Evolutionary conservation across 2,888 invertebrate species (phyloP), one percentile per base, ranked within the genome.

Genomic region (Amorpha juglandis): DNA sequence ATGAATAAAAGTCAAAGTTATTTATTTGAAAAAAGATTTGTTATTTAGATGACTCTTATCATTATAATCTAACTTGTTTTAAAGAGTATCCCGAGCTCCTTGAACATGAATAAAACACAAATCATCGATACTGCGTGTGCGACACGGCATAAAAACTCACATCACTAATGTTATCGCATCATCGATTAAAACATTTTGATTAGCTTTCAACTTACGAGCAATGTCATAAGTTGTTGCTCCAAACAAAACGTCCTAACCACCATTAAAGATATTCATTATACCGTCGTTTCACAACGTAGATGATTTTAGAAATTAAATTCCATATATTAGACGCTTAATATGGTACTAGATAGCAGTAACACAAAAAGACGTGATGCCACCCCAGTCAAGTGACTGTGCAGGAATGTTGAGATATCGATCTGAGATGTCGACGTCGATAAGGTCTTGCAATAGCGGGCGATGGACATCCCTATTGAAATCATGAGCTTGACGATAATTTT

Each of bases 141-240:
- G 35, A 50, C 47, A 48, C 35, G 12, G 16, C 45, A 65, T 11
- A 65, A 65, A 50, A 63, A 52, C 50, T n/a, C 35, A n/a, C 91
- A 86, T 76, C 90, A 86, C 91, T 90, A 83, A 81, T 81, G 81
- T 90, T 90, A 92, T 92, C 91, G 89, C 88, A 83, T 90, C 89
- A 90, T 91, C 91, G 92, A 92, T 92, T 91, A 92, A 92, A 92
- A 92, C 92, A 92, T 92, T 92, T 92, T 92, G 92, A 92, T 92
- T 92, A 92, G 91, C 91, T 92, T 91, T 92, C 92, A 91, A 91
- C 90, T 91, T 89, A 91, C 88, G 87, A 87, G 87, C 88, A 88
- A 91, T 90, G 91, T 90, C 90, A 90, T 91, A 87, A 87, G 88
- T 86, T 84, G 83, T 74, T 83, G 80, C 82, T 81, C 83, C 81